Evolutionary conservation across 2,888 invertebrate genomes (phyloP).

Genomic region (Xanthorhoe spadicearia): DNA sequence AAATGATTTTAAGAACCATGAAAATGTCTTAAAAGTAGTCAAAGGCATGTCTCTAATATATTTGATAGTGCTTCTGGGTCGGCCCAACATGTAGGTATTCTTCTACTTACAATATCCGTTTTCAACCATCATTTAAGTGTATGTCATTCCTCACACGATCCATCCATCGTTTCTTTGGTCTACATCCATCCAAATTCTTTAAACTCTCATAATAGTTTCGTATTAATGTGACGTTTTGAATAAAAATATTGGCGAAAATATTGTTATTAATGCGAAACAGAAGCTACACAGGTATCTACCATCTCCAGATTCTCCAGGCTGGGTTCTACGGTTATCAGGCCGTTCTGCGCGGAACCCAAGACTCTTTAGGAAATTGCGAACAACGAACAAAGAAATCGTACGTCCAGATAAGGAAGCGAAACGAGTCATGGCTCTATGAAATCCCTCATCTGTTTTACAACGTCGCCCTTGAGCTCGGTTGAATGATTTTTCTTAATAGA

Average conservation of each 20-base stretch:
- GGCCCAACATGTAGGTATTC: no score
- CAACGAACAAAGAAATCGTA: slow-evolving; percentile 79
- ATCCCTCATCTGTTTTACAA: slow-evolving; percentile 17
- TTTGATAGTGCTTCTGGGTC: no score
- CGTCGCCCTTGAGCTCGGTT: background rate
- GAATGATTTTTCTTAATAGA: background rate
- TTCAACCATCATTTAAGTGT: no score
- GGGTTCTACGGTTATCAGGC: slow-evolving; percentile 65
- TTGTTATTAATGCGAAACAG: slow-evolving; percentile 42
- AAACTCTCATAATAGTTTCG: no score
- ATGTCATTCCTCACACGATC: no score
- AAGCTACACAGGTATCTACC: slow-evolving; percentile 67
- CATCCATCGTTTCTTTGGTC: no score
- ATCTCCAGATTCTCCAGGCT: slow-evolving; percentile 67
- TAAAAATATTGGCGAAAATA: slow-evolving; percentile 41
- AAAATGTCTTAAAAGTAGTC: no score
- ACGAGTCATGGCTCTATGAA: slow-evolving; percentile 62
- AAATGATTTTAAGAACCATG: no score
- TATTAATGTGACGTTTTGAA: background rate
- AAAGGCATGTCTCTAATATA: no score
- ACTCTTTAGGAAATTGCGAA: slow-evolving; percentile 78
- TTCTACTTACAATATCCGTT: no score
- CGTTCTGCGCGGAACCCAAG: slow-evolving; percentile 58
- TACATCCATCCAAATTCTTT: no score
- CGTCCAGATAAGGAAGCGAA: slow-evolving; percentile 69